Evolutionary conservation across 2,113 vertebrate genomes (phyloP).

Genomic region (Ursus arctos): DNA sequence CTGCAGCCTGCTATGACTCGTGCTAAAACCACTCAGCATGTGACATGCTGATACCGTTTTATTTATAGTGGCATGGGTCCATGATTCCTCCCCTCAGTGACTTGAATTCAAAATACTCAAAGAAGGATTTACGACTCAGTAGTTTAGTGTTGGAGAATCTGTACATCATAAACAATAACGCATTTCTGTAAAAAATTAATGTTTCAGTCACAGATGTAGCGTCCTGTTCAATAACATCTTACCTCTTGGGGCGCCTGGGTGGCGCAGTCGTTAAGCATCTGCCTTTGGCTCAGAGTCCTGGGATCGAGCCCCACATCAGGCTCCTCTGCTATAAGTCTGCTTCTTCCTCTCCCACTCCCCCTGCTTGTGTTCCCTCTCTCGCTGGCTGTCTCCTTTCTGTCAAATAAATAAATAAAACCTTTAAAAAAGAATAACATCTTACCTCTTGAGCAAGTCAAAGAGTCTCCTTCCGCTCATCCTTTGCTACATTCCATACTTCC

Average conservation of each 20-base stretch:
- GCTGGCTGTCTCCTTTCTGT: too few relatives aligned
- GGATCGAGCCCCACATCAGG: too few relatives aligned
- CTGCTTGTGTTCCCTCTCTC: too few relatives aligned
- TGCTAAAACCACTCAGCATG: not conserved
- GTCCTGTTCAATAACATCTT: not conserved
- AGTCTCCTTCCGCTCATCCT: not conserved
- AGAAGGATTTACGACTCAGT: not conserved
- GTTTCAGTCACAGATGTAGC: not conserved
- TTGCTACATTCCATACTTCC: not conserved
- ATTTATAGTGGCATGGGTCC: not conserved
- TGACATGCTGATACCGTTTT: not conserved
- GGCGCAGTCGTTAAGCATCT: too few relatives aligned
- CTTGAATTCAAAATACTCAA: conserved; percentile 27
- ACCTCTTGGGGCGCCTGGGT: not conserved
- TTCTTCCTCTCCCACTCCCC: too few relatives aligned
- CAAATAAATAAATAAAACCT: too few relatives aligned
- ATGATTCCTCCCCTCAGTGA: not conserved
- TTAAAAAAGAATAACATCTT: not conserved
- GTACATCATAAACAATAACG: not conserved
- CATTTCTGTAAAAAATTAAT: not conserved
- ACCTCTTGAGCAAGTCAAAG: not conserved
- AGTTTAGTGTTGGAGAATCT: not conserved
- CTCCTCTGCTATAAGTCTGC: too few relatives aligned
- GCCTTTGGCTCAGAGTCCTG: too few relatives aligned
- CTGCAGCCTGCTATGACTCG: not conserved